Conservation (phyloP, 2,113 vertebrate genomes). For the Carassius auratus region DNA sequence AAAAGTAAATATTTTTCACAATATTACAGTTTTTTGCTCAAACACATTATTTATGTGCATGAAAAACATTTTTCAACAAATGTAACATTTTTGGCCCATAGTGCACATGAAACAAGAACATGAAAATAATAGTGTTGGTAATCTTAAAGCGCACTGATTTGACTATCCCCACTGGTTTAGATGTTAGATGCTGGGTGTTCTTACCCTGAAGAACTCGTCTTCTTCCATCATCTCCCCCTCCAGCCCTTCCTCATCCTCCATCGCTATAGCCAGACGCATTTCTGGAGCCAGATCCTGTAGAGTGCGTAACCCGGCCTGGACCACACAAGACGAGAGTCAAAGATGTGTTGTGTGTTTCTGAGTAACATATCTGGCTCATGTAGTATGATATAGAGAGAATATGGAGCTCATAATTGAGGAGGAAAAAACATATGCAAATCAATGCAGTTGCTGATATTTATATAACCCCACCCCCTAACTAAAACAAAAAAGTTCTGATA, state of each 20-base stretch:
- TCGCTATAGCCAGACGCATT: conserved; percentile 86
- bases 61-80: too few species aligned
- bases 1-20: too few species aligned
- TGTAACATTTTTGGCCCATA: too few species aligned
- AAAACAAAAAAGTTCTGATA: not conserved
- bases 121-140: not conserved
- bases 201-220: conserved; percentile 62
- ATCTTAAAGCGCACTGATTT: not conserved
- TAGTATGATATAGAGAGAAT: not conserved
- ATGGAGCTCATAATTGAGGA: not conserved
- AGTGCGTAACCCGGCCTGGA: conserved; percentile 85
- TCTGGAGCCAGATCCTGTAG: conserved; percentile 90
- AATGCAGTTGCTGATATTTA: not conserved
- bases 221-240: conserved; percentile 70
- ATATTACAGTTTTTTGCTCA: too few species aligned
- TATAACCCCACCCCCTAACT: not conserved
- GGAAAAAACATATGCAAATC: not conserved
- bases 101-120: too few species aligned
- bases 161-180: not conserved
- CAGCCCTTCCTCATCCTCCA: conserved; percentile 78
- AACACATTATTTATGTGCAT: too few species aligned
- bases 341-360: too few species aligned
- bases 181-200: not conserved
- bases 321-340: conserved; percentile 54
- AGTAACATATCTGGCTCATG: too few species aligned